A percentile compares a stretch with the other conserved stretches of the same genome.
phyloP scores from a whole-genome alignment of 2,113 vertebrate genomes.

The Oostethus manadensis region DNA sequence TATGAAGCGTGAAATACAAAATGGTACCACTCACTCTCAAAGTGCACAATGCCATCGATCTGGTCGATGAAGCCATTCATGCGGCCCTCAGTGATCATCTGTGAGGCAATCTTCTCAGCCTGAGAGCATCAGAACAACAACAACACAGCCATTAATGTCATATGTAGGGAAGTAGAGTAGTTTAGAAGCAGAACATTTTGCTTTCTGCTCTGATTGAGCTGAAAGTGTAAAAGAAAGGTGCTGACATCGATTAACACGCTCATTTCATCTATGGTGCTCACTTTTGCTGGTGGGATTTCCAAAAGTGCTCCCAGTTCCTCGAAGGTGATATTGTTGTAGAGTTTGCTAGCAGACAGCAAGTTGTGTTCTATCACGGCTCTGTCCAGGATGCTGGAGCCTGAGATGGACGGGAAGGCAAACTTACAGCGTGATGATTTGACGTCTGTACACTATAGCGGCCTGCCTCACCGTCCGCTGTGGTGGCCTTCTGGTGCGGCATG shows the following conservation, averaged over 20 bases:
- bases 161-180: too few species aligned
- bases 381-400: conserved; percentile 97
- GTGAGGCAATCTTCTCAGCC: conserved; percentile 98
- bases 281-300: conserved; percentile 98
- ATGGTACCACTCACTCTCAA: conserved; percentile 85
- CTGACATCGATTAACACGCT: too few species aligned
- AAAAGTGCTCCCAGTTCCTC: conserved; percentile 94
- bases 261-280: conserved; percentile 37
- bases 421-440: neutral
- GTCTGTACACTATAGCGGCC: too few species aligned
- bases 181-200: too few species aligned
- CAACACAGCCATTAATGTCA: too few species aligned
- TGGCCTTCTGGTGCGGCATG: conserved; percentile 98
- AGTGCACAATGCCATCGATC: conserved; percentile 97
- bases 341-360: conserved; percentile 94
- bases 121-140: conserved; percentile 31
- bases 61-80: conserved; percentile 99
- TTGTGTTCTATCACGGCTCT: conserved; percentile 99
- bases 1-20: neutral
- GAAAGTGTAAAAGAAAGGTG: too few species aligned
- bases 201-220: too few species aligned
- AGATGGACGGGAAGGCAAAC: neutral
- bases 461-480: conserved; percentile 87
- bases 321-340: conserved; percentile 99
- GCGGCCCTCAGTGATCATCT: conserved; percentile 98